A percentile compares a stretch with the other conserved stretches of the same genome.
phyloP scores from a whole-genome alignment of 1,140 invertebrate genomes.

The fruit fly (Drosophila melanogaster) region Release_6_plus_ISO1_MT NC_004354.4:14902501-14903000 shows the following conservation, averaged over 20 bases:
- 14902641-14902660: conserved; percentile 77
- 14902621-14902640: conserved; percentile 70
- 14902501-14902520: conserved; percentile 83
- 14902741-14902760: conserved; percentile 77
- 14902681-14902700: conserved; percentile 82
- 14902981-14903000: not conserved
- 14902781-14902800: conserved; percentile 81
- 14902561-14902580: conserved; percentile 84
- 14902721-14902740: conserved; percentile 83
- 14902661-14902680: conserved; percentile 84
- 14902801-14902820: conserved; percentile 73
- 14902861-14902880: conserved; percentile 90
- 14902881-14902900: conserved; percentile 88
- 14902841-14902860: conserved; percentile 84
- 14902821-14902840: conserved; percentile 79
- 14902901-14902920: conserved; percentile 85
- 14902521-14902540: conserved; percentile 86
- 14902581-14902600: conserved; percentile 80
- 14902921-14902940: conserved; percentile 85
- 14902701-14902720: conserved; percentile 82
- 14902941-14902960: conserved; percentile 49
- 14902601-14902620: conserved; percentile 85
- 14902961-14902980: not conserved
- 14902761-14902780: conserved; percentile 75
- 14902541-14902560: conserved; percentile 85